Evolutionary conservation across 1,140 invertebrate species (phyloP), one percentile per base, ranked within the genome.

Genomic region (Orchestia grillus): DNA sequence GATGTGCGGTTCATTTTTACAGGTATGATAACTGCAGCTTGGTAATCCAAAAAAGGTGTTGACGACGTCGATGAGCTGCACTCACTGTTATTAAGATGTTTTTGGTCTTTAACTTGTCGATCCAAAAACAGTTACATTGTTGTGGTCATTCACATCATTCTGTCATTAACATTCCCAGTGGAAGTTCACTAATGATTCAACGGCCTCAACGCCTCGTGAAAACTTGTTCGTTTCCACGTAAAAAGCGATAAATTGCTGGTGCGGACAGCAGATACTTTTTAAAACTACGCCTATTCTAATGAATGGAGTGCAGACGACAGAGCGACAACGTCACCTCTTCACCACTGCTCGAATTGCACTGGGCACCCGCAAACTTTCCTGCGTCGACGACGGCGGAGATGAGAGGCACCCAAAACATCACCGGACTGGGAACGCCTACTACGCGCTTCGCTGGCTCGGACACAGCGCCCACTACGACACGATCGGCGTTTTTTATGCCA

Each of bases 61-160:
- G 36, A 16, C n/a, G 1, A 77, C 42, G 88, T 90, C 88, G n/a
- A 90, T 43, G n/a, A 77, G 62, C 62, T 90, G 88, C 88, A 44
- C n/a, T 90, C 11, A n/a, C n/a, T 42, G 42, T 41, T 41, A 90
- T 11, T 6, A 44, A 15, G 88, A 90, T 42, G 15, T 42, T 41
- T 90, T 90, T 42, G 43, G 88, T 8, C 28, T 42, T 41, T 41
- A 77, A 90, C 41, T 42, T 42, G 42, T 3, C 43, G 88, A 42
- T 43, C 88, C 88, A 90, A 43, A 90, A 90, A 90, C 88, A 90
- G 88, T 90, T 90, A 90, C 88, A 90, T 90, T 90, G 88, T 90
- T 90, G 88, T 90, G 88, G 88, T 90, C 88, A 90, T 44, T 90
- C 88, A 90, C 88, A 42, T 90, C 88, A 90, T 90, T 90, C 36